Percentiles rank a stretch among this genome's conserved stretches.
Evolutionary conservation across 2,113 vertebrate genomes (phyloP).

Genomic region (Montifringilla adamsi): DNA sequence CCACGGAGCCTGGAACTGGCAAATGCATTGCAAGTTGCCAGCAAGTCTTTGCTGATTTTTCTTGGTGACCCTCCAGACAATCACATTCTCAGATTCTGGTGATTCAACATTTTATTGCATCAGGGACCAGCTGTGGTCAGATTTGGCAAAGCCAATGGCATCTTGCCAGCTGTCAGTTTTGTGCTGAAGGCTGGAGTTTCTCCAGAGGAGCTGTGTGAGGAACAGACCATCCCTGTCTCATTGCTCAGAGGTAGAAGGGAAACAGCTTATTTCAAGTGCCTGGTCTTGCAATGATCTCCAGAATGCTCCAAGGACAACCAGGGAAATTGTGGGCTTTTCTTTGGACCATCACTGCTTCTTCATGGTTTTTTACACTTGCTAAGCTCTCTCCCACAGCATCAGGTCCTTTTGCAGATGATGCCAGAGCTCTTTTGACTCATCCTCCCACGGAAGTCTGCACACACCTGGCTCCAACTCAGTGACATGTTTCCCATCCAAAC

Average conservation of each 20-base stretch:
- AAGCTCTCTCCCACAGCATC: not conserved
- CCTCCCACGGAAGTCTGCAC: not conserved
- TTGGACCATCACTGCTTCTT: not conserved
- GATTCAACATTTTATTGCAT: not conserved
- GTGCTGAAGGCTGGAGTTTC: not conserved
- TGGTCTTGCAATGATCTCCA: not conserved
- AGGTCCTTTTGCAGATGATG: not conserved
- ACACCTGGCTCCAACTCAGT: not conserved
- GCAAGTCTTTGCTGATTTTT: not conserved
- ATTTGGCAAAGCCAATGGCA: not conserved
- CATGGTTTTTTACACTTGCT: not conserved
- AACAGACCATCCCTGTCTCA: not conserved
- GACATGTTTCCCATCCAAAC: not conserved
- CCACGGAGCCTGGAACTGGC: not conserved
- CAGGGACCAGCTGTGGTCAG: not conserved
- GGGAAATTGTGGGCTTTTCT: not conserved
- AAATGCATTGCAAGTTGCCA: not conserved
- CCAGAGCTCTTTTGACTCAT: not conserved
- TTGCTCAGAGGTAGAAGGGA: not conserved
- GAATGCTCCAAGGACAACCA: not conserved
- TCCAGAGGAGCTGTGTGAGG: not conserved
- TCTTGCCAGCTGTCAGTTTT: not conserved
- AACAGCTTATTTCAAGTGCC: not conserved
- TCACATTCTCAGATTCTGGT: not conserved
- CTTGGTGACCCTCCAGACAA: not conserved